These are phyloP conservation scores for Austrolebias charrua DNA, from an alignment of 2,797 vertebrate species.

Conservation along the genomic window DNA sequence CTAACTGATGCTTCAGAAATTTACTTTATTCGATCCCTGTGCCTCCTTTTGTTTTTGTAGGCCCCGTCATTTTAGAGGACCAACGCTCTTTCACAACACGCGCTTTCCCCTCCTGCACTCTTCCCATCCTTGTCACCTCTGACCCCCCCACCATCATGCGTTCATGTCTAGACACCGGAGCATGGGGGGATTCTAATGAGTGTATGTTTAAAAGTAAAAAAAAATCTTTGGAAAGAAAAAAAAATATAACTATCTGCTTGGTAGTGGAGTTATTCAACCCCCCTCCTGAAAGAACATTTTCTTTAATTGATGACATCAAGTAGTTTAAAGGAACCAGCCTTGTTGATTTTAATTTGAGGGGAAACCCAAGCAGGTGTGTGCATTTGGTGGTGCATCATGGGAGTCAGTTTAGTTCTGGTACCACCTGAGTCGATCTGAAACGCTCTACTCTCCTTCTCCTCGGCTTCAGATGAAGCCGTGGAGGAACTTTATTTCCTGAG, in stretches of 20 bases:
- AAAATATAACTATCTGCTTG: slow-evolving; percentile 56
- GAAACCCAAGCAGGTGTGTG: slow-evolving; percentile 63
- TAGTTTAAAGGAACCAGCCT: slow-evolving; percentile 68
- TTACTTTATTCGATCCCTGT: slow-evolving; percentile 21
- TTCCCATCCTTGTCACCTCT: slow-evolving; percentile 40
- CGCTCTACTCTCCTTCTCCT: slow-evolving; percentile 48
- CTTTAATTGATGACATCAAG: slow-evolving; percentile 71
- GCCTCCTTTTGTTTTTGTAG: slow-evolving; percentile 42
- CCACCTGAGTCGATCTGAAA: slow-evolving; percentile 54
- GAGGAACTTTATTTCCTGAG: slow-evolving; percentile 41
- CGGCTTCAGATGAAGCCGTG: slow-evolving; percentile 53
- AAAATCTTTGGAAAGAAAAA: slow-evolving; percentile 52
- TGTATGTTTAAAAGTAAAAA: slow-evolving; percentile 52
- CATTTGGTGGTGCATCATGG: slow-evolving; percentile 61
- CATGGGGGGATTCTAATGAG: slow-evolving; percentile 40
- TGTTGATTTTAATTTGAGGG: slow-evolving; percentile 71
- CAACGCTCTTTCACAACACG: slow-evolving; percentile 64
- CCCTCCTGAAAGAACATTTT: slow-evolving; percentile 52
- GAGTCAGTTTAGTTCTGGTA: slow-evolving; percentile 60
- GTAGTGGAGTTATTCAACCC: slow-evolving; percentile 62
- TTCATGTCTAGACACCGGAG: neutral
- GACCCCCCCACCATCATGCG: slow-evolving; percentile 13
- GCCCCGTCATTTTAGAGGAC: slow-evolving; percentile 68
- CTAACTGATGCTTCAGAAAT: slow-evolving; percentile 6
- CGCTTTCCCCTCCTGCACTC: slow-evolving; percentile 66